Evolutionary conservation across 64 coral and sea anemone species (phyloP).

Genomic region (Dendrophyllia cribrosa): DNA sequence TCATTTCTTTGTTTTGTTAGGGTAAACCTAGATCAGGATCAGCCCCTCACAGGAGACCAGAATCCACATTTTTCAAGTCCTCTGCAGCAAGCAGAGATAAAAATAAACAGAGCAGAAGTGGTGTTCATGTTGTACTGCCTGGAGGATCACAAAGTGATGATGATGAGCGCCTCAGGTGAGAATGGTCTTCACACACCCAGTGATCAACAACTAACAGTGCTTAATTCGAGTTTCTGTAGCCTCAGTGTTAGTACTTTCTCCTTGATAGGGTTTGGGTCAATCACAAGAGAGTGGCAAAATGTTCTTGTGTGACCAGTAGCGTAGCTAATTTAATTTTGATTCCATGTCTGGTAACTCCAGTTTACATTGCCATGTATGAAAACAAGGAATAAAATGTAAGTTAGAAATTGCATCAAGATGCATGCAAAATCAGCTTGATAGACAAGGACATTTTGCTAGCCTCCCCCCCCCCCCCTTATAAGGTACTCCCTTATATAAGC

Average conservation of each 20-base stretch:
- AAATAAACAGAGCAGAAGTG: conserved; percentile 37
- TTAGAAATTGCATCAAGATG: no score
- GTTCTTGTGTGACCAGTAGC: no score
- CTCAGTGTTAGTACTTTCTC: neutral
- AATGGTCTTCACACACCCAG: neutral
- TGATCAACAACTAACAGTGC: neutral
- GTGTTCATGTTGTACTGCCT: conserved; percentile 91
- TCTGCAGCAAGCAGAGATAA: conserved; percentile 57
- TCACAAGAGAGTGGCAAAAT: no score
- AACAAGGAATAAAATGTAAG: no score
- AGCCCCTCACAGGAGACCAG: conserved; percentile 72
- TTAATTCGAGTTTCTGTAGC: neutral
- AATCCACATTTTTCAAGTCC: conserved; percentile 94
- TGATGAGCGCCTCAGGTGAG: conserved; percentile 65
- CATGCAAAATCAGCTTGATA: no score
- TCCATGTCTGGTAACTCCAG: no score
- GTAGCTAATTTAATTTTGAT: no score
- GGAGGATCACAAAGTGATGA: conserved; percentile 69
- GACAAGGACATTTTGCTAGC: no score
- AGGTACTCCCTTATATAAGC: no score
- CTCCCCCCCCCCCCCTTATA: no score
- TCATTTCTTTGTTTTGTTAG: conserved; percentile 40
- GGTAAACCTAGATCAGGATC: conserved; percentile 58
- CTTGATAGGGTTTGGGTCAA: no score
- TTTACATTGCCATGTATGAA: no score